Percentiles rank a stretch among this genome's conserved stretches.
Conservation (phyloP, 1,140 invertebrate genomes). For the Linepithema humile region DNA sequence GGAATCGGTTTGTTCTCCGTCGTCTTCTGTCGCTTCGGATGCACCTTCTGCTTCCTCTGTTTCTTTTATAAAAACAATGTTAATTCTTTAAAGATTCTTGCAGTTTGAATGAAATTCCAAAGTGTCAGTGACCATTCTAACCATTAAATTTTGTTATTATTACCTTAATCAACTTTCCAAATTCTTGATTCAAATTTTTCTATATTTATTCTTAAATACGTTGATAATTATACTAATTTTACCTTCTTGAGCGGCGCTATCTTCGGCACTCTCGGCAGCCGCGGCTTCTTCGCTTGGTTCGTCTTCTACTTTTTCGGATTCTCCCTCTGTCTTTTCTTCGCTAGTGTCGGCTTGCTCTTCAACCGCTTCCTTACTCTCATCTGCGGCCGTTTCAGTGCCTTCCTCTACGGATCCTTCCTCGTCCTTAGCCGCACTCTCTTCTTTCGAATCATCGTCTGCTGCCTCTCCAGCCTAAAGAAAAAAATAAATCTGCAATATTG, state of each 20-base stretch:
- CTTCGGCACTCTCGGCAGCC: constrained; percentile 5
- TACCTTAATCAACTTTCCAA: too few relatives aligned
- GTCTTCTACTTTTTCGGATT: constrained; percentile 32
- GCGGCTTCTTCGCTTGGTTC: constrained; percentile 10
- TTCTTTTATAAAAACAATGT: constrained; percentile 43
- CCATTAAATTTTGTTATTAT: too few relatives aligned
- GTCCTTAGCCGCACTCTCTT: constrained; percentile 45
- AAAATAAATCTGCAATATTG: background rate
- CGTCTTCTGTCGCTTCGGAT: constrained; percentile 1
- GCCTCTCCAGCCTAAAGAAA: constrained; percentile 41
- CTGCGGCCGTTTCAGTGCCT: constrained; percentile 24
- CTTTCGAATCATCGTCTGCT: constrained; percentile 59
- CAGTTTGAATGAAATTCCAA: background rate
- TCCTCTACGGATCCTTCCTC: constrained; percentile 44
- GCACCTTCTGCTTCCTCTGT: constrained; percentile 35
- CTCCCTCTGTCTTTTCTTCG: constrained; percentile 27
- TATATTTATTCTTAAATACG: too few relatives aligned
- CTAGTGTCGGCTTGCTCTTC: constrained; percentile 25
- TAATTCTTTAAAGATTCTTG: background rate
- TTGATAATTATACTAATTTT: too few relatives aligned
- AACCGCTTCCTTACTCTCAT: constrained; percentile 39
- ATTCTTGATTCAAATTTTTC: too few relatives aligned
- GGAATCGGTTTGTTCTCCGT: background rate
- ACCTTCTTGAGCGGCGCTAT: constrained; percentile 12
- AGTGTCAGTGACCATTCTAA: too few relatives aligned